Evolutionary conservation across 1,140 invertebrate species (phyloP), one percentile per base, ranked within the genome.

Genomic region (Palaemon carinicauda): DNA sequence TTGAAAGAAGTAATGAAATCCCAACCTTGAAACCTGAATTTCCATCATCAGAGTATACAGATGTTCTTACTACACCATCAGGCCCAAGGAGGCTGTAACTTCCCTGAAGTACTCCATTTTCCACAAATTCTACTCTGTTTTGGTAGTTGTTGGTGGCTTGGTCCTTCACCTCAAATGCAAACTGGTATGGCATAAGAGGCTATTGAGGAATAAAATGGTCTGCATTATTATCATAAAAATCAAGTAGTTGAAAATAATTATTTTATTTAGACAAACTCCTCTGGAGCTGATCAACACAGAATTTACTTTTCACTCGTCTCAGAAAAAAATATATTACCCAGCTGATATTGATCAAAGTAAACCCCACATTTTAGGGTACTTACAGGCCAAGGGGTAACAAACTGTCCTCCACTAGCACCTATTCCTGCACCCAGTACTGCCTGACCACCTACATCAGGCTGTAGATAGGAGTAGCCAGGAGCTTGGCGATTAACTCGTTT

Each of bases 101-200:
- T 12, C 87, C 87, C 29, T 84, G 81, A 0, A 88, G 82, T 15
- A 80, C 60, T 24, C 87, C 87, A 51, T 88, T 65, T 60, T 84
- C 77, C 27, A 83, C 75, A 24, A 74, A 82, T 69, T 88, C 87
- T 17, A 84, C 82, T 27, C 87, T 21, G 29, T 88, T 88, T 21
- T 88, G 87, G 51, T 82, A 84, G 24, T 88, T 88, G 9, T 74
- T 73, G 15, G 81, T 88, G 10, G 73, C 53, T 27, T 83, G 75
- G 60, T 88, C 80, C 27, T 83, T 82, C n/a, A 88, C 65, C 29
- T 83, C 87, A 52, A 80, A 88, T 21, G 80, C 71, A 65, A 88
- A 88, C 2, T 84, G 54, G 52, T 88, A 88, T 29, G 80, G 80
- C 87, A 88, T 88, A 31, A 81, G 69, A 41, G 85, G 85, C 85